phyloP scores from a whole-genome alignment of 1,140 invertebrate species.

The Drosophila dunni region DNA sequence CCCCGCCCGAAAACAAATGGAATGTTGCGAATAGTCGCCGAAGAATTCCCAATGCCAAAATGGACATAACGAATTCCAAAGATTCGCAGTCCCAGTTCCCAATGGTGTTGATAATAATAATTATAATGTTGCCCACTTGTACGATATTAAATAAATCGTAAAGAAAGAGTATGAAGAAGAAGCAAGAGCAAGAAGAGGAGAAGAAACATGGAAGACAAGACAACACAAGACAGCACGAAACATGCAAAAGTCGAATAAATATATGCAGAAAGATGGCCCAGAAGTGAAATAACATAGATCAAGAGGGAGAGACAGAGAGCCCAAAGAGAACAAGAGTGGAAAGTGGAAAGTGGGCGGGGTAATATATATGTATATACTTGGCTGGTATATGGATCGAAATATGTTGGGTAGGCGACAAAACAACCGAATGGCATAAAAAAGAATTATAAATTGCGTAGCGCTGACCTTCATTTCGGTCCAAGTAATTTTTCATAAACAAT shows the following conservation, averaged over 20 bases:
- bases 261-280: conserved; percentile 61
- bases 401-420: conserved; percentile 26
- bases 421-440: conserved; percentile 64
- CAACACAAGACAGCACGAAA: conserved; percentile 26
- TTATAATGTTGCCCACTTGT: conserved; percentile 36
- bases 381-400: conserved; percentile 37
- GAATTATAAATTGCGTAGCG: conserved; percentile 82
- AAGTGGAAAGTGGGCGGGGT: not conserved
- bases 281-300: conserved; percentile 35
- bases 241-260: conserved; percentile 58
- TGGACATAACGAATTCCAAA: not conserved
- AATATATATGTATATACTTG: not conserved
- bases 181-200: conserved; percentile 3
- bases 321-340: not conserved
- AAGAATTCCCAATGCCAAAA: not conserved
- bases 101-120: conserved; percentile 6
- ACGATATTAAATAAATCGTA: conserved; percentile 74
- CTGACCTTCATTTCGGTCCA: conserved; percentile 79
- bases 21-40: not conserved
- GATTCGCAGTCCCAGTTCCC: conserved; percentile 6
- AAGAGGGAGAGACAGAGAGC: conserved; percentile 7
- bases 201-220: conserved; percentile 23
- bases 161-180: conserved; percentile 24
- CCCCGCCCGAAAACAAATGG: not conserved
- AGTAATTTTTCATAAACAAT: conserved; percentile 83